A percentile compares a stretch with the other conserved stretches of the same genome.
These are phyloP conservation scores for Macaca fascicularis DNA, from an alignment of 2,113 vertebrate genomes.

Conservation along the genomic window DNA sequence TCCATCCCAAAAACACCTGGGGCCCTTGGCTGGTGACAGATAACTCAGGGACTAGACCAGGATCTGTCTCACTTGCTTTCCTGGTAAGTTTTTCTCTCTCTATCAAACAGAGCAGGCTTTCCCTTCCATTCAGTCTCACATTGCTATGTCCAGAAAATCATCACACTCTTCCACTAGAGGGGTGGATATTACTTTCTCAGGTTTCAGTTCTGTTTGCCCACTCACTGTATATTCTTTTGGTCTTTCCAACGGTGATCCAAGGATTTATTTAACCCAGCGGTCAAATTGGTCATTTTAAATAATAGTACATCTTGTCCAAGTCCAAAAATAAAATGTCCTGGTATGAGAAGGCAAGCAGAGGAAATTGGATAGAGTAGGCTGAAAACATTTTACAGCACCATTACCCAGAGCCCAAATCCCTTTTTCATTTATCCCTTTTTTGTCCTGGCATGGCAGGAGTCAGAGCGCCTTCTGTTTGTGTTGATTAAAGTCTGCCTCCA, in stretches of 20 bases:
- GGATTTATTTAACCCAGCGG: constrained; percentile 42
- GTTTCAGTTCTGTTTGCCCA: not conserved
- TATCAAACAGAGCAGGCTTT: not conserved
- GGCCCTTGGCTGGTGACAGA: not conserved
- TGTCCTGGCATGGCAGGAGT: constrained; percentile 4
- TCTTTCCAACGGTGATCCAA: not conserved
- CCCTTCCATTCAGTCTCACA: rapidly evolving
- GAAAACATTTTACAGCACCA: rapidly evolving
- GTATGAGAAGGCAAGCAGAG: not conserved
- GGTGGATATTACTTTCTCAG: not conserved
- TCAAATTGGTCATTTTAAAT: constrained; percentile 53
- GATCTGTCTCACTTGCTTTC: not conserved
- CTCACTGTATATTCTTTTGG: not conserved
- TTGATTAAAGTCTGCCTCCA: constrained; percentile 48
- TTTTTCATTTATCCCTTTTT: not conserved
- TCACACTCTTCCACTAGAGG: too few species aligned
- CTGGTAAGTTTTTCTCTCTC: not conserved
- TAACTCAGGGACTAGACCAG: not conserved
- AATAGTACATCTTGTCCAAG: constrained; percentile 43
- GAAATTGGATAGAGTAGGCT: not conserved
- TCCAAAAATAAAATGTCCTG: constrained; percentile 47
- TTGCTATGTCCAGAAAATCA: rapidly evolving
- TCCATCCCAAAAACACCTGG: not conserved
- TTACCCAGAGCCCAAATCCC: not conserved
- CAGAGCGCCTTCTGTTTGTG: constrained; percentile 47